phyloP scores from a whole-genome alignment of 2,113 vertebrate species.

The Sceloporus tristichus region DNA sequence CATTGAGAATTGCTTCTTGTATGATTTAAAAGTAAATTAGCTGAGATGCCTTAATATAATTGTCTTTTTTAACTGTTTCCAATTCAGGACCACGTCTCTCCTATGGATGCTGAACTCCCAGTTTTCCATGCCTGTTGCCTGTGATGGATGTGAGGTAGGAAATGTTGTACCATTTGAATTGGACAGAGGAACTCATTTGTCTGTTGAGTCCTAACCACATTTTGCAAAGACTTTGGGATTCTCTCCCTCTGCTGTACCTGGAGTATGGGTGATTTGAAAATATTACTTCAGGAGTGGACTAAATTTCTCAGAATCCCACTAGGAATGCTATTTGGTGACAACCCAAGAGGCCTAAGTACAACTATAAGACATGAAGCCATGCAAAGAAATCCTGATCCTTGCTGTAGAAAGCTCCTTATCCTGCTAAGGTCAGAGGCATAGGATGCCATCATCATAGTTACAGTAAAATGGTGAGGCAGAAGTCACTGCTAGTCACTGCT shows the following conservation, averaged over 20 bases:
- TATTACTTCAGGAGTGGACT: too few relatives aligned
- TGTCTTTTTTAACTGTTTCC: conserved; percentile 50
- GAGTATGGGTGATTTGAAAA: neutral
- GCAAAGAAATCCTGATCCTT: neutral
- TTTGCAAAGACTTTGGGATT: conserved; percentile 22
- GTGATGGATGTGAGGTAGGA: conserved; percentile 98
- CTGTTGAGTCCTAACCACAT: fast-evolving
- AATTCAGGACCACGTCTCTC: conserved; percentile 74
- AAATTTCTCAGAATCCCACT: too few relatives aligned
- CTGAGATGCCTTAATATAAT: neutral
- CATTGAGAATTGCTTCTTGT: too few relatives aligned
- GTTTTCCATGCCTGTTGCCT: conserved; percentile 87
- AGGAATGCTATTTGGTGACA: neutral
- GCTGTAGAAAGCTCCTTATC: neutral
- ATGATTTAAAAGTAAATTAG: neutral
- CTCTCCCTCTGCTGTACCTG: neutral
- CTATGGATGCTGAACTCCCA: conserved; percentile 85
- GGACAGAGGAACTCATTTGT: fast-evolving
- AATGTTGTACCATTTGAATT: fast-evolving
- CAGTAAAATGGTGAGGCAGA: neutral
- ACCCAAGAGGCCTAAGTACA: neutral
- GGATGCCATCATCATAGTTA: neutral
- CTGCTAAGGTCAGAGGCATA: neutral
- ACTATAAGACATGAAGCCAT: neutral
- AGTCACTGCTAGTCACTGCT: too few relatives aligned